Base-by-base conservation (phyloP, 2,797 vertebrate genomes). In the Gobionotothen gibberifrons region DNA sequence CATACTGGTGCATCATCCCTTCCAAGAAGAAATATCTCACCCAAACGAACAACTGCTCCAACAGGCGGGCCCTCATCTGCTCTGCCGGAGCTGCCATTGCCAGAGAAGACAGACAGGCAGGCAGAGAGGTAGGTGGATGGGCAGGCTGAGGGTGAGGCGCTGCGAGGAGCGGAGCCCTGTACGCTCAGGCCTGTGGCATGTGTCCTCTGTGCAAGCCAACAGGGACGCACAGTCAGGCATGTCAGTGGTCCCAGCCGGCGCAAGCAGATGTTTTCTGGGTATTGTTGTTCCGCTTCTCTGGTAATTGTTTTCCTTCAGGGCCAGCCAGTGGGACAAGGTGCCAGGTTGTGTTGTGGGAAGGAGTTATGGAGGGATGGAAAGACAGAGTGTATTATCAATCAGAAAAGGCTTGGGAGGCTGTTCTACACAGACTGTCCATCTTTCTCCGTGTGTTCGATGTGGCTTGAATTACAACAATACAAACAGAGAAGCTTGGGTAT, bases 181-280 rank as follows among this genome's bases (percentile, higher is more conserved):
- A 57, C 46, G 3, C 65, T 79, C 26, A 19, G 69, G 71, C 71
- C 69, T 84, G 67, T 86, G 85, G 75, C 88, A 86, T 86, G 86
- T 85, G 87, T 87, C 84, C 86, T 85, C 74, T 62, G 14, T 57
- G 78, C 39, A 59, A 87, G 89, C 86, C 91, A 92, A 81, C 85
- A 90, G 87, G 81, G 85, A 91, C 78, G 43, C 74, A 85, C 79
- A 88, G 78, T 79, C 79, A 82, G 79, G 71, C 85, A 69, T 78
- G 78, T 82, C 78, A 54, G 74, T 46, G 86, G 84, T 79, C 86
- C 86, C 87, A 84, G 89, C 89, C 87, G 84, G 86, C 61, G 64
- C 62, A 55, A 91, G 90, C 94, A 93, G 93, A 94, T 94, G 94
- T 94, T 94, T 92, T 87, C 86, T 77, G 87, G 82, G 83, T 89